Evolutionary conservation across 2,888 invertebrate species (phyloP), one percentile per base, ranked within the genome.

Genomic region (Marronus borbonicus): DNA sequence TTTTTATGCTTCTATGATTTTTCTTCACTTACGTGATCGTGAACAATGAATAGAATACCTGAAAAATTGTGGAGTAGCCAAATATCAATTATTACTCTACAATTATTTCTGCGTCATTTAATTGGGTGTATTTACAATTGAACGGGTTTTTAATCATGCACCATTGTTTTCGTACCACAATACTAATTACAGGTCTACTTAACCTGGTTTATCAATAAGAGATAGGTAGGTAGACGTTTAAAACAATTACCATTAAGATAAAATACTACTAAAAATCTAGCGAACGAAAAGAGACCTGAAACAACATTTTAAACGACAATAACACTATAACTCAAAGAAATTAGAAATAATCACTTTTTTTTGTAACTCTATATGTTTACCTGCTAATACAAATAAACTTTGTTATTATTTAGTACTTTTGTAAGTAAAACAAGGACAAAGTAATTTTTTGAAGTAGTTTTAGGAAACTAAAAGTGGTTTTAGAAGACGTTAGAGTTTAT

Each of bases 141-240:
- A 68, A 44, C 49, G n/a, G 1, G 28, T 24, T 49, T 49, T 7
- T 68, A 49, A 68, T 55, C 17, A 17, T 55, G 5, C 3, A n/a
- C n/a, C 4, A 55, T 55, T 55, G 55, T 55, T 55, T 55, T 55
- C 55, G 14, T 28, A 24, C 20, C 28, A 20, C 60, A 20, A 60
- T 28, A 60, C 60, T 49, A 68, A 68, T 68, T 68, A 68, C n/a
- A 68, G 44, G 68, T 20, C 20, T 68, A 68, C 49, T 68, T 68
- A 68, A 49, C 20, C 49, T 2, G 24, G 49, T 49, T 68, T 49
- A 3, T 44, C 66, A 44, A 49, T 49, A 8, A 10, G 4, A 20
- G 1, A 20, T 68, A 28, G 3, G 20, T 20, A 17, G 28, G 8
- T 60, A 60, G 12, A 60, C 60, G 28, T 60, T 60, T 7, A 24